Evolutionary conservation across 2,888 invertebrate species (phyloP).

Genomic region (Bedellia somnulentella): DNA sequence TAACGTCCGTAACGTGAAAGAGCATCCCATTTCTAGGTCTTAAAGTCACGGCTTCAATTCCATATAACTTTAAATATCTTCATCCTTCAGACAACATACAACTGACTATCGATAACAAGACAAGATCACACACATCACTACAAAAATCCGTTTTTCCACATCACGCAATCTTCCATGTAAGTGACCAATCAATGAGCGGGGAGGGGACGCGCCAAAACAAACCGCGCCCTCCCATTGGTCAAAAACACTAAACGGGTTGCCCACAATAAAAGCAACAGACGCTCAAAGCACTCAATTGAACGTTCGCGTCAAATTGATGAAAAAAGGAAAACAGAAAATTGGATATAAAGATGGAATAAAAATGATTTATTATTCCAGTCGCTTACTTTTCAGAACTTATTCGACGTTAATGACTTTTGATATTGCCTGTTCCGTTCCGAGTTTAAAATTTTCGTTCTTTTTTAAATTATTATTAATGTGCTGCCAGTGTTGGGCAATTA

Average conservation of each 20-base stretch:
- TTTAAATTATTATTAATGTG: slow-evolving; percentile 24
- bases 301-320: slow-evolving; percentile 57
- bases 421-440: slow-evolving; percentile 44
- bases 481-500: too few species aligned
- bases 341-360: slow-evolving; percentile 50
- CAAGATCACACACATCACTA: slow-evolving; percentile 11
- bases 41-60: too few species aligned
- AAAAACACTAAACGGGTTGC: slow-evolving; percentile 50
- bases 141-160: slow-evolving; percentile 51
- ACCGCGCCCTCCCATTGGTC: slow-evolving; percentile 32
- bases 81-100: too few species aligned
- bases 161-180: slow-evolving; percentile 40
- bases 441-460: slow-evolving; percentile 19
- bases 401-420: slow-evolving; percentile 57
- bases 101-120: not conserved
- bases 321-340: slow-evolving; percentile 48
- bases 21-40: too few species aligned
- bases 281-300: slow-evolving; percentile 53
- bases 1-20: too few species aligned
- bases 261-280: slow-evolving; percentile 27
- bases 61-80: too few species aligned
- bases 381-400: slow-evolving; percentile 55
- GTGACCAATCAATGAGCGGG: slow-evolving; percentile 34
- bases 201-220: slow-evolving; percentile 38
- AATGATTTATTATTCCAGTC: slow-evolving; percentile 54